A percentile compares a stretch with the other conserved stretches of the same genome.
phyloP scores from a whole-genome alignment of 2,113 vertebrate species.

The Polyodon spathula region DNA sequence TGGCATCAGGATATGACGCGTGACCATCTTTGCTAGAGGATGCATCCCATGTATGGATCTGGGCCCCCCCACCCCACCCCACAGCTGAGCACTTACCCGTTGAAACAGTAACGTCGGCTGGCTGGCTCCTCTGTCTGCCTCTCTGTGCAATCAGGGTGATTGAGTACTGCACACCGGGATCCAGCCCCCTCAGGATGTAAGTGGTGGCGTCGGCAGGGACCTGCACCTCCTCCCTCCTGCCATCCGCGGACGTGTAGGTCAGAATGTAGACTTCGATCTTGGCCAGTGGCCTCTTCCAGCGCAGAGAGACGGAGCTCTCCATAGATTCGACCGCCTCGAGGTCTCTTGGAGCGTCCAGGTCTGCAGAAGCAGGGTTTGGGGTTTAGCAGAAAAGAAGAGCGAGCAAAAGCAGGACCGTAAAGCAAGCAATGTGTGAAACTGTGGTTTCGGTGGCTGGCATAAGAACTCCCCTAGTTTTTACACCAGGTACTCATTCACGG shows the following conservation, averaged over 20 bases:
- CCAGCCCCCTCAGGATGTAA: conserved; percentile 56
- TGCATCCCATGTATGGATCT: no score
- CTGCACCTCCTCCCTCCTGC: conserved; percentile 52
- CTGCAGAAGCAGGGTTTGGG: conserved; percentile 36
- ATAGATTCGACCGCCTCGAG: conserved; percentile 63
- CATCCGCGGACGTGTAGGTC: conserved; percentile 43
- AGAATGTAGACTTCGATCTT: conserved; percentile 81
- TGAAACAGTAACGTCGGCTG: conserved; percentile 53
- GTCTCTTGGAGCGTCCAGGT: conserved; percentile 80
- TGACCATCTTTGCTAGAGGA: no score
- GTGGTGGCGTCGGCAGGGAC: conserved; percentile 58
- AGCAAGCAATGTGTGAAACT: background rate
- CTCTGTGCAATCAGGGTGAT: conserved; percentile 73
- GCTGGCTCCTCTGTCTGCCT: conserved; percentile 71
- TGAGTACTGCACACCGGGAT: conserved; percentile 69
- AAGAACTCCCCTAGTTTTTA: no score
- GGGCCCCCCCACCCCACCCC: background rate
- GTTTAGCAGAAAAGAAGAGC: background rate
- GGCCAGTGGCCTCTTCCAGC: conserved; percentile 73
- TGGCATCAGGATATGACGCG: no score
- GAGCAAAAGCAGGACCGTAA: background rate
- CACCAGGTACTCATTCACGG: no score
- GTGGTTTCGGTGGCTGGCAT: no score
- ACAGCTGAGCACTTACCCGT: conserved; percentile 64
- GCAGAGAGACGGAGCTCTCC: conserved; percentile 66